These are phyloP conservation scores for Poliocrania exsul DNA, from an alignment of 2,797 vertebrate species.

Conservation along the genomic window DNA sequence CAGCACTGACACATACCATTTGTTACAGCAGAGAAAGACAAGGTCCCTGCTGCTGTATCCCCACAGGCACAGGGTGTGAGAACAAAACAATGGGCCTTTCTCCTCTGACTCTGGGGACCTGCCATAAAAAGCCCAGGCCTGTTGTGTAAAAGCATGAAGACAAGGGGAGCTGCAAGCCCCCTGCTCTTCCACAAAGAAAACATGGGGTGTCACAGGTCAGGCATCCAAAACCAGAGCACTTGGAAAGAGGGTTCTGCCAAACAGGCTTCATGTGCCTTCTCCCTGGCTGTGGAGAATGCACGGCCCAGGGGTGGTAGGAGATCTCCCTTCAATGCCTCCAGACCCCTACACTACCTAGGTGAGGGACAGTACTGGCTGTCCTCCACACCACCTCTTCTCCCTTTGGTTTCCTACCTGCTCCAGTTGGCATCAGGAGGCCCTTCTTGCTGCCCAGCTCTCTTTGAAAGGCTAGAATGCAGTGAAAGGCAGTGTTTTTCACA, in stretches of 20 bases:
- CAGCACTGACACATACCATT: neutral
- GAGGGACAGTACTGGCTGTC: neutral
- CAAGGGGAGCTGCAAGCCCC: neutral
- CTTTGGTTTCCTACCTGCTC: neutral
- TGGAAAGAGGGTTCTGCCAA: neutral
- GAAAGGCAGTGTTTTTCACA: neutral
- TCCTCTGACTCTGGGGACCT: neutral
- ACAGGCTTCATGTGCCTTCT: neutral
- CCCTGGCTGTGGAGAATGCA: neutral
- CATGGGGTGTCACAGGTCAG: neutral
- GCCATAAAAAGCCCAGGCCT: neutral
- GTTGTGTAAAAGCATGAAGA: neutral
- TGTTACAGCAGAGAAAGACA: neutral
- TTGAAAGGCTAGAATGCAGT: neutral
- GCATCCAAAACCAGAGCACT: neutral
- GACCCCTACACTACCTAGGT: neutral
- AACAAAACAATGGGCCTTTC: slow-evolving; percentile 20
- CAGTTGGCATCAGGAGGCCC: neutral
- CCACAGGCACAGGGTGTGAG: fast-evolving
- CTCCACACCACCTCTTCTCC: neutral
- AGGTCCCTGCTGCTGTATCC: neutral
- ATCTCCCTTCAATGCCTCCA: neutral
- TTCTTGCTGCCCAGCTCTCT: neutral
- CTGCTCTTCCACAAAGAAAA: neutral
- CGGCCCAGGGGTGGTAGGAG: neutral